Evolutionary conservation across 2,113 vertebrate species (phyloP).

Genomic region (Malurus alboscapulatus): DNA sequence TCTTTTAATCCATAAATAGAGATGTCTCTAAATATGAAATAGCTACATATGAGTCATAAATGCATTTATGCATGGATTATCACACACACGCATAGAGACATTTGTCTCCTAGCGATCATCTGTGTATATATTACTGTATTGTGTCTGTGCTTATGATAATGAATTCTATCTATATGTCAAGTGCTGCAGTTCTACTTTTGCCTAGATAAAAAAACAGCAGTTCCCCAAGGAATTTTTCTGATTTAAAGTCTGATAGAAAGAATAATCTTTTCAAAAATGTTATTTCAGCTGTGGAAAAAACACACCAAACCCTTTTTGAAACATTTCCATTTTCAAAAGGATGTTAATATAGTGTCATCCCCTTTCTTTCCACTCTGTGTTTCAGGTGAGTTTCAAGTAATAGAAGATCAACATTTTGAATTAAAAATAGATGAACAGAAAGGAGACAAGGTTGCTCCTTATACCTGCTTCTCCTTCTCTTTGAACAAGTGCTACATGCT

Average conservation of each 20-base stretch:
- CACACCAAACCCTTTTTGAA: background rate
- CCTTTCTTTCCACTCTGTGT: background rate
- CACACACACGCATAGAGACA: background rate
- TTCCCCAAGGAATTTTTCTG: background rate
- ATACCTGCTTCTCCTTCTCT: background rate
- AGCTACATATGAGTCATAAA: background rate
- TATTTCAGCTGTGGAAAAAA: background rate
- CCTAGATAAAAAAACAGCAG: background rate
- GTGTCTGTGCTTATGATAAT: background rate
- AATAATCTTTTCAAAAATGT: background rate
- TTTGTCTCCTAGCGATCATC: background rate
- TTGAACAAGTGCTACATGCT: background rate
- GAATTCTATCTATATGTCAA: background rate
- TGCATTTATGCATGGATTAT: background rate
- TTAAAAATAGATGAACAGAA: background rate
- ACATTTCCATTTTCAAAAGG: background rate
- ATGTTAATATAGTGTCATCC: background rate
- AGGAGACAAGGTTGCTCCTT: background rate
- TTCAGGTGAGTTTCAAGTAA: conserved; percentile 2
- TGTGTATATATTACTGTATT: background rate
- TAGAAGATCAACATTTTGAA: background rate
- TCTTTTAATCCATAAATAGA: background rate
- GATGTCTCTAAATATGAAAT: background rate
- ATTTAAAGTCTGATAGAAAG: background rate
- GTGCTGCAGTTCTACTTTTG: background rate